Evolutionary conservation across 2,113 vertebrate species (phyloP).

Genomic region (Serilophus lunatus): DNA sequence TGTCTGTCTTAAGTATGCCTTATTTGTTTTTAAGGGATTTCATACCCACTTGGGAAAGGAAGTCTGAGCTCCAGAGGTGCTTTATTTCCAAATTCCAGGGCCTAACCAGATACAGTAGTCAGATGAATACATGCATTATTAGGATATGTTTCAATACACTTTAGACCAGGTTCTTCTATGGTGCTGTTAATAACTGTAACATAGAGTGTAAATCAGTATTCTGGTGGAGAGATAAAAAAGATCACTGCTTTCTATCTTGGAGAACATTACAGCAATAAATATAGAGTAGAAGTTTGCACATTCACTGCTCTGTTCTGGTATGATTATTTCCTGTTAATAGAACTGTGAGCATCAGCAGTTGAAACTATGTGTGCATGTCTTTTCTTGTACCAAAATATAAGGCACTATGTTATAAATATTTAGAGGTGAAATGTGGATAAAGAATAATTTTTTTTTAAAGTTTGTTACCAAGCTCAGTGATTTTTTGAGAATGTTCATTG

Average conservation of each 20-base stretch:
- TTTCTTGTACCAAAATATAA: neutral
- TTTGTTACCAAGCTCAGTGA: neutral
- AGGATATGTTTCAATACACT: neutral
- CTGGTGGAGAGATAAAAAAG: no score
- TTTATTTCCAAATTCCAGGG: neutral
- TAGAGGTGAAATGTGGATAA: neutral
- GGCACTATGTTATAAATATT: neutral
- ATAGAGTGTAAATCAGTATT: neutral
- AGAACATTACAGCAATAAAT: neutral
- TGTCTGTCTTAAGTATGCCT: neutral
- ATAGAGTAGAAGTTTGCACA: neutral
- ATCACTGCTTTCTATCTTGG: no score
- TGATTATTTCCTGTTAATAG: neutral
- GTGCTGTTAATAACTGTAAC: neutral
- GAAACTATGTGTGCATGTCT: neutral
- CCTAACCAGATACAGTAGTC: neutral
- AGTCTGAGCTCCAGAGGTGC: neutral
- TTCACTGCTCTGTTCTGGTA: neutral
- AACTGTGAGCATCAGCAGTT: neutral
- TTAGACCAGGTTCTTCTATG: neutral
- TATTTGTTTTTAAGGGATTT: neutral
- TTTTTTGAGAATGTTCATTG: neutral
- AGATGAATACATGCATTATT: fast-evolving
- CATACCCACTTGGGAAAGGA: neutral
- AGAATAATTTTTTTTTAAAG: neutral